These are phyloP conservation scores for Patiria miniata DNA, from an alignment of 35 echinoderm and acorn worm genomes.

Conservation along the genomic window DNA sequence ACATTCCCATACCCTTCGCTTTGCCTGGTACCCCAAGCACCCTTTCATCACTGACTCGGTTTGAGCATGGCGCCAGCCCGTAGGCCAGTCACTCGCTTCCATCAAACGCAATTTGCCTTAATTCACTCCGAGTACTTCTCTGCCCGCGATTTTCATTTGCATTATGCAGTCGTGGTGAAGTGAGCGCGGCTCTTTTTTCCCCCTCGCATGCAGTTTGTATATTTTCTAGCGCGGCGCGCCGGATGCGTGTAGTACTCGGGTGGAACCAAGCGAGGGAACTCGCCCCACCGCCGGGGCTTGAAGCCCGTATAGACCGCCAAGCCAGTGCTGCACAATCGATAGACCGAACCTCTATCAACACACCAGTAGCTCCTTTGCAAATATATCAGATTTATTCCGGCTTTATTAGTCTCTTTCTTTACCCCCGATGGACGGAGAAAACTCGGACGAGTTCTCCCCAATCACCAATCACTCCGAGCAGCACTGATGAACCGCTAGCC, in stretches of 20 bases:
- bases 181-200: background rate
- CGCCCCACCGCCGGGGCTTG: background rate
- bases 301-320: background rate
- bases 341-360: conserved; percentile 4
- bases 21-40: no score
- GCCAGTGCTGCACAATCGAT: background rate
- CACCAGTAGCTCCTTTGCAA: background rate
- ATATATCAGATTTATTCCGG: conserved; percentile 17
- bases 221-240: background rate
- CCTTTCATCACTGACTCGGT: no score
- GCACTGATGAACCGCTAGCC: background rate
- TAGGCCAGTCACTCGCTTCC: background rate
- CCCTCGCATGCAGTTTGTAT: no score
- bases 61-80: conserved; percentile 1
- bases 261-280: background rate
- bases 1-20: no score
- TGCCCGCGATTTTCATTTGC: conserved; percentile 9
- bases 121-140: background rate
- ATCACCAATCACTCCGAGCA: background rate
- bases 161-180: background rate
- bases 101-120: conserved; percentile 24
- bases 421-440: background rate
- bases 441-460: background rate
- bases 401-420: conserved; percentile 4
- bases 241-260: conserved; percentile 1